phyloP scores from a whole-genome alignment of 2,888 invertebrate genomes.

The Ectobius pallidus region DNA sequence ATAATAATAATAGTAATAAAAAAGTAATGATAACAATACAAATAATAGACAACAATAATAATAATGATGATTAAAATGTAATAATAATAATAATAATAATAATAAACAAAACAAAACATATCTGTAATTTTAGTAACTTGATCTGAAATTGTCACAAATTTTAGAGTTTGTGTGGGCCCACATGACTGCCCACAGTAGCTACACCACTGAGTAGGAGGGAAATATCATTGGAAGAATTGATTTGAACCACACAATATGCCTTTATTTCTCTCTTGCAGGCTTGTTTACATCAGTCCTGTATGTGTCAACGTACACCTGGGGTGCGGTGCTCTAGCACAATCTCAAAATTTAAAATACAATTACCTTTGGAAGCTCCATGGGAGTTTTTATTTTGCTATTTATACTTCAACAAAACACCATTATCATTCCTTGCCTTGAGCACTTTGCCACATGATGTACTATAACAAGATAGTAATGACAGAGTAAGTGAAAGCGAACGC shows the following conservation, averaged over 20 bases:
- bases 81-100: no score
- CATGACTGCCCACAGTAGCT: no score
- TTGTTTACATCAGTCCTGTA: slow-evolving; percentile 23
- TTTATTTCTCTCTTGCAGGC: slow-evolving; percentile 25
- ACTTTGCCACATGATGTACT: neutral
- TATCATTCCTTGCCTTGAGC: neutral
- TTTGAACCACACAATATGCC: slow-evolving; percentile 26
- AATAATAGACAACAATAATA: no score
- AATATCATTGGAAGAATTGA: neutral
- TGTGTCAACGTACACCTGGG: slow-evolving; percentile 24
- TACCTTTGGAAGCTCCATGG: neutral
- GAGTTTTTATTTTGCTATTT: neutral
- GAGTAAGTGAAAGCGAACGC: neutral
- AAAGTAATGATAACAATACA: no score
- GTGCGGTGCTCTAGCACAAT: slow-evolving; percentile 8
- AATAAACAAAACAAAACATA: no score
- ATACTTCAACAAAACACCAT: neutral
- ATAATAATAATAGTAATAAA: no score
- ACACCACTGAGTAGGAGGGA: no score
- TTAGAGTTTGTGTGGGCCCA: no score
- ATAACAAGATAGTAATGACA: neutral
- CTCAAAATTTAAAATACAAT: neutral
- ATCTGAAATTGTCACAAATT: no score
- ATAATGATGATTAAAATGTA: no score
- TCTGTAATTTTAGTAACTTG: no score